A percentile compares a stretch with the other conserved stretches of the same genome.
phyloP scores from a whole-genome alignment of 2,888 invertebrate species.

The Ceriagrion tenellum region DNA sequence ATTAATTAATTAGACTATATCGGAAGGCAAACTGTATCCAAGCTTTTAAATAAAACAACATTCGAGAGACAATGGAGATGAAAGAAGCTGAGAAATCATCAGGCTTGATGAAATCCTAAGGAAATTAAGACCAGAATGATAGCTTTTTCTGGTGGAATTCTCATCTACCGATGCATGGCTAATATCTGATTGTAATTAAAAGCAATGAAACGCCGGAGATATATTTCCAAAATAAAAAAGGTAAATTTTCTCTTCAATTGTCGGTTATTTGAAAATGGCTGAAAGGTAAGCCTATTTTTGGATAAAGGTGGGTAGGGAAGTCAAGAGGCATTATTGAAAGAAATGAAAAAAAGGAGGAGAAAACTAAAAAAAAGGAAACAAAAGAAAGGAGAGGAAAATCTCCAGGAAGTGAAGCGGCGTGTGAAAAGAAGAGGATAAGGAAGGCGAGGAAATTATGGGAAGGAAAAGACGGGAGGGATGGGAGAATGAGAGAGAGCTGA shows the following conservation, averaged over 20 bases:
- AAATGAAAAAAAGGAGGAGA: neutral
- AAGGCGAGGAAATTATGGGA: slow-evolving; percentile 25
- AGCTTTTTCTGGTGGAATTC: neutral
- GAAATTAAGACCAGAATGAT: neutral
- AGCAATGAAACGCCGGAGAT: neutral
- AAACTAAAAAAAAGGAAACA: neutral
- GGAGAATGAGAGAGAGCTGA: neutral
- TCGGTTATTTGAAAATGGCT: neutral
- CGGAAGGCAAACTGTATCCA: neutral
- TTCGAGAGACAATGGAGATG: neutral
- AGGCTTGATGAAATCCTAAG: neutral
- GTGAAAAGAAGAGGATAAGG: slow-evolving; percentile 8
- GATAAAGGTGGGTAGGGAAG: neutral
- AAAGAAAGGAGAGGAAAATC: neutral
- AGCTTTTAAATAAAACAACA: neutral
- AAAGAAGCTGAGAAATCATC: neutral
- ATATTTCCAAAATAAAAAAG: neutral
- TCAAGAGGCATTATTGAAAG: neutral
- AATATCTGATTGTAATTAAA: neutral
- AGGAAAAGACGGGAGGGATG: neutral
- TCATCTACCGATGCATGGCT: neutral
- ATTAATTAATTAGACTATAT: neutral
- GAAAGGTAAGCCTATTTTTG: neutral
- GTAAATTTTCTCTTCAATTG: neutral
- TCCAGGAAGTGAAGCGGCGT: neutral